Base-by-base conservation (phyloP, 2,888 invertebrate genomes). In the Hirtodrosophila alboralis region DNA sequence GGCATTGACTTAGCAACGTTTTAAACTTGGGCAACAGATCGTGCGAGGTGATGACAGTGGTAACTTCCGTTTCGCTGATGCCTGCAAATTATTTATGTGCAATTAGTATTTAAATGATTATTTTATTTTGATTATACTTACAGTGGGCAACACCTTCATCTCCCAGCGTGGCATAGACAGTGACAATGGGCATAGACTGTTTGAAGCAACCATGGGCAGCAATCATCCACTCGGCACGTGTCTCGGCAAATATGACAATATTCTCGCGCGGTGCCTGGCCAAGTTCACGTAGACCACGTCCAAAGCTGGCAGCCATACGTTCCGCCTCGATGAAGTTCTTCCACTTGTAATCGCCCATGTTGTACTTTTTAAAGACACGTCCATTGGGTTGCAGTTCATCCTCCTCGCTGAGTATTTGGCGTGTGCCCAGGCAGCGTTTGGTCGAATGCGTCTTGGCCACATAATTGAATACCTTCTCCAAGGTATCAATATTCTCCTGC, bases 181-280 rank as follows among this genome's bases (percentile, higher is more conserved):
- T 99, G 2, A 98, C 98, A 87, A 99, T 96, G 93, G 97, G 95
- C 88, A 97, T 95, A 90, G 96, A 97, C 91, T 96, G 96, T 89
- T 96, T 97, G 92, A 99, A 98, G 91, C 98, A 96, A 48, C 97
- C 98, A 88, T 98, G 96, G 1, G 98, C 98, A 0, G 97, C 96
- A 43, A 98, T 92, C 94, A 99, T 95, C 99, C 99, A 99, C 91
- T 99, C 99, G 40, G 96, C 96, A 76, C 98, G 93, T 0, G 99
- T 99, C 91, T 99, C 99, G 0, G 98, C 98, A 92, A 98, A 99
- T 87, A 99, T 95, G 51, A 96, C 97, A 74, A 99, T 93, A 90
- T 96, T 96, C 64, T 93, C 91, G 7, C 93, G 92, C 6, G 95
- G 94, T 75, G 91, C 90, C 83, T 95, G 93, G 21, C 97, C 97